Evolutionary conservation across 2,113 vertebrate species (phyloP).

Genomic region (Cyanoliseus patagonus): DNA sequence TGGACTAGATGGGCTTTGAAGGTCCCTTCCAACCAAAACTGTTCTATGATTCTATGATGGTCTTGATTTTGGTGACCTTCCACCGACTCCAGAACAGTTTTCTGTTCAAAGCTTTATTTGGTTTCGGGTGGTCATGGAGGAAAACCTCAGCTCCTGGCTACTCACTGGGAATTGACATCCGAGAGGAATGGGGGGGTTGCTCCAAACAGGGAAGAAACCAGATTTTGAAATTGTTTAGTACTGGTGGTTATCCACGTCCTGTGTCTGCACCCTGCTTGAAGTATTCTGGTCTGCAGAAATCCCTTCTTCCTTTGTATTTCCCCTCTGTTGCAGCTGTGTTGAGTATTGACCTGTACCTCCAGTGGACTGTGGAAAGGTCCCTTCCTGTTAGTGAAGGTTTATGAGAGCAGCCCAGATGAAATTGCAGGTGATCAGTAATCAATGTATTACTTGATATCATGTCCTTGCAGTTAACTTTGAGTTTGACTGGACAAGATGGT

Average conservation of each 20-base stretch:
- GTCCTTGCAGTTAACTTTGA: background rate
- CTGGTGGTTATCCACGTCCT: background rate
- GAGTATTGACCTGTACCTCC: background rate
- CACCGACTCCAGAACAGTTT: background rate
- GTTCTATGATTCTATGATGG: background rate
- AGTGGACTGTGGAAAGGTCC: background rate
- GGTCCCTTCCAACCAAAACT: background rate
- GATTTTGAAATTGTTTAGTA: background rate
- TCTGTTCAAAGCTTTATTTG: background rate
- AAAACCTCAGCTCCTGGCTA: background rate
- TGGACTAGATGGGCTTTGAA: background rate
- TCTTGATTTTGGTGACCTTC: background rate
- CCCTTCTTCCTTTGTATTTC: rapidly evolving
- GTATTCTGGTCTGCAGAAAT: background rate
- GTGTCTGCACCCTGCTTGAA: background rate
- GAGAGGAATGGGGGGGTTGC: background rate
- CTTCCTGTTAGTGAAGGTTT: background rate
- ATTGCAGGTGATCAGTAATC: background rate
- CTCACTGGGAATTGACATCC: background rate
- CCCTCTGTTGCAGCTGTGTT: background rate
- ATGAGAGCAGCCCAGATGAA: background rate
- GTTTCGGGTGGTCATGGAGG: background rate
- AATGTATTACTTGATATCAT: background rate
- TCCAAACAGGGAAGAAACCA: background rate
- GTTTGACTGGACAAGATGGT: background rate